Evolutionary conservation across 1,140 invertebrate genomes (phyloP), one percentile per base, ranked within the genome.

Genomic region (Panulirus ornatus): DNA sequence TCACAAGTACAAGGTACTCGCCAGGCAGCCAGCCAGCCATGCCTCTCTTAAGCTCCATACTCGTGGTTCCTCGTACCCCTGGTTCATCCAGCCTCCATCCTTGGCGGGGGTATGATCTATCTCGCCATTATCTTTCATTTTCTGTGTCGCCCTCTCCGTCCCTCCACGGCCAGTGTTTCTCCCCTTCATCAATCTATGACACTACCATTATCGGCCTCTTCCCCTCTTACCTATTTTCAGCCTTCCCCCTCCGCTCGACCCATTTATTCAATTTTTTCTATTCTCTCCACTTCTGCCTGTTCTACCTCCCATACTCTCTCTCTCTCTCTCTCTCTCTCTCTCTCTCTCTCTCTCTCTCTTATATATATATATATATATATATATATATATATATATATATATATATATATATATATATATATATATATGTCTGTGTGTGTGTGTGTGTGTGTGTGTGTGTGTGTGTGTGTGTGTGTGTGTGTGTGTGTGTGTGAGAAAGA

Each of bases 151-250:
- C 19, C n/a, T 42, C 63, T 51, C 38, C 58, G 38, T 70, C 22
- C 30, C 81, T 84, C 58, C 58, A 34, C 54, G 34, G 22, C 36
- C 63, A 19, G 27, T n/a, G 40, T 38, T 84, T 70, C 27, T 58
- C n/a, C 78, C 58, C 78, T 81, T 38, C 78, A 81, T 81, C 40
- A 84, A 66, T 66, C 81, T 84, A 66, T 71, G 58, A 84, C 54
- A 83, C 58, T 40, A 36, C 81, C 58, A 66, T 84, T 84, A 70
- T 84, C 38, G 36, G 22, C 63, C 66, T 84, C 63, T 54, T 63
- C 81, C 54, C 81, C 81, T 83, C 54, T 83, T 51, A 44, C 38
- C 30, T 27, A 38, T 6, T 40, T 38, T 51, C 44, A 79, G 2
- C 3, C 19, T 79, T 22, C 11, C 16, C 81, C 14, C 38, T 63